A percentile compares a stretch with the other conserved stretches of the same genome.
phyloP scores from a whole-genome alignment of 2,888 invertebrate species.

The Choristoneura rosaceana region DNA sequence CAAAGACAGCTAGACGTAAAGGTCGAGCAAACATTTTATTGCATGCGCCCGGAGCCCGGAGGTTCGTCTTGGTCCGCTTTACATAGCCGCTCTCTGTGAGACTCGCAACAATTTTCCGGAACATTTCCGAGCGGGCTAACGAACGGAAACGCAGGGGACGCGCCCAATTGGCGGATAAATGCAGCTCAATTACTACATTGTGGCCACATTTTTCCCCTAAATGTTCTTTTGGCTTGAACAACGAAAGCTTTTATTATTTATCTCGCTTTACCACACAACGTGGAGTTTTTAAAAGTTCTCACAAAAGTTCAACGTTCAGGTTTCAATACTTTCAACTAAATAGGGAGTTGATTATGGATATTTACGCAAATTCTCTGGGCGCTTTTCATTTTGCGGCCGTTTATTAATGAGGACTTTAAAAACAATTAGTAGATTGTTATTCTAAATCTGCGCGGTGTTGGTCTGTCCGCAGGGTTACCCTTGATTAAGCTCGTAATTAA shows the following conservation, averaged over 20 bases:
- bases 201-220: constrained; percentile 76
- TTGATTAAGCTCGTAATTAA: constrained; percentile 9
- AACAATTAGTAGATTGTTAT: constrained; percentile 28
- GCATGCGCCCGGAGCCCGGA: constrained; percentile 44
- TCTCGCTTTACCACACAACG: constrained; percentile 13
- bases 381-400: constrained; percentile 15
- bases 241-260: constrained; percentile 54
- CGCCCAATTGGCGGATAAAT: constrained; percentile 81
- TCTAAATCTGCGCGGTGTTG: constrained; percentile 4
- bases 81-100: constrained; percentile 69
- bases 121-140: constrained; percentile 79
- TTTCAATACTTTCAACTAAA: constrained; percentile 8
- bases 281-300: background rate
- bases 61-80: constrained; percentile 61
- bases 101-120: constrained; percentile 80
- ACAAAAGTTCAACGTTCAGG: constrained; percentile 6
- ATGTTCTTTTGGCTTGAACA: constrained; percentile 62
- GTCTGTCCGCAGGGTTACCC: constrained; percentile 4
- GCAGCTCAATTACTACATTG: constrained; percentile 81
- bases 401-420: constrained; percentile 25
- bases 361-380: constrained; percentile 14
- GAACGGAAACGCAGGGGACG: constrained; percentile 81
- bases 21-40: constrained; percentile 45
- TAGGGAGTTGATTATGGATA: constrained; percentile 17
- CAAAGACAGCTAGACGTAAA: constrained; percentile 34